Evolutionary conservation across 2,888 invertebrate genomes (phyloP).

Genomic region (Drosophila mimetica): DNA sequence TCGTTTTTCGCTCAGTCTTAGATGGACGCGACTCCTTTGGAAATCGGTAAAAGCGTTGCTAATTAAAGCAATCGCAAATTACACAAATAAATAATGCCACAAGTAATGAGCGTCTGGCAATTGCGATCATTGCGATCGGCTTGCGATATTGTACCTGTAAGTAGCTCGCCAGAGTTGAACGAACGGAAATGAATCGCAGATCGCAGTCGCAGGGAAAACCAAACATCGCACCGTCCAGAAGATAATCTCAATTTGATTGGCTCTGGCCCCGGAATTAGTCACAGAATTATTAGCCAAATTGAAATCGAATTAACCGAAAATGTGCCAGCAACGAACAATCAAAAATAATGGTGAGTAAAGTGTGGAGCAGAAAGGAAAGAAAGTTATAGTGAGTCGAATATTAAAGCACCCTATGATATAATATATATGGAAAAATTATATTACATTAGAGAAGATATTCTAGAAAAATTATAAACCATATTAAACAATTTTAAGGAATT

Average conservation of each 20-base stretch:
- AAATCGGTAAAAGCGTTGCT: constrained; percentile 41
- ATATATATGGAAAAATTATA: background rate
- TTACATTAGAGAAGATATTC: background rate
- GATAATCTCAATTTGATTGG: constrained; percentile 25
- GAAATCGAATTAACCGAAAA: constrained; percentile 35
- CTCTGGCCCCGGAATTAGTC: constrained; percentile 13
- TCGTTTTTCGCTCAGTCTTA: constrained; percentile 15
- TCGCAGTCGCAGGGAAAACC: background rate
- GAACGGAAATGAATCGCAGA: constrained; percentile 5
- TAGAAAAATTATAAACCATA: no score
- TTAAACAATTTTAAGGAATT: background rate
- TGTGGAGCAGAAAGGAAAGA: constrained; percentile 32
- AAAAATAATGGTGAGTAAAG: constrained; percentile 18
- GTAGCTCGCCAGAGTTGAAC: constrained; percentile 9
- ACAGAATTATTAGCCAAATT: constrained; percentile 28
- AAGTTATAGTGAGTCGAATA: constrained; percentile 12
- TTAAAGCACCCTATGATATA: background rate
- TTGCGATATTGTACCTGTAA: background rate
- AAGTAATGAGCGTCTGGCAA: constrained; percentile 19
- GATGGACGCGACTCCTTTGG: constrained; percentile 10
- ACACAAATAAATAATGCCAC: constrained; percentile 23
- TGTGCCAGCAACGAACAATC: constrained; percentile 19
- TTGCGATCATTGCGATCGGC: constrained; percentile 15
- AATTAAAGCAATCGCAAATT: constrained; percentile 45
- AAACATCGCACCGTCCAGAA: background rate